Conservation (phyloP, 2,888 invertebrate species). For the Pelosia muscerda region DNA sequence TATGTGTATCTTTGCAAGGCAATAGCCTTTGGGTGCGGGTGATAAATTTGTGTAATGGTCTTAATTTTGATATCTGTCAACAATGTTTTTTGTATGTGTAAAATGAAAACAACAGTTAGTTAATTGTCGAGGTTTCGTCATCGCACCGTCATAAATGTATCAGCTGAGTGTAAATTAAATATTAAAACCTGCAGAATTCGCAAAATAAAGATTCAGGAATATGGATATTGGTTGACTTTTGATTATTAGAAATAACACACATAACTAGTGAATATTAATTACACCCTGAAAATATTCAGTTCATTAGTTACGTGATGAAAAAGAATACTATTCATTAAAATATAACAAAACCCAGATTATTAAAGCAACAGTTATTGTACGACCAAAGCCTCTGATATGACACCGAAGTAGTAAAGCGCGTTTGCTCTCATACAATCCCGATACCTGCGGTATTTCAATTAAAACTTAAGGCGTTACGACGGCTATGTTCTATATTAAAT, state of each 20-base stretch:
- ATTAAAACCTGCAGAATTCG: neutral
- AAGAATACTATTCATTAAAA: neutral
- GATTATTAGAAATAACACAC: neutral
- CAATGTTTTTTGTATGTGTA: too few relatives aligned
- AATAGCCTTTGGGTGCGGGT: neutral
- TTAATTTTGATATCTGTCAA: too few relatives aligned
- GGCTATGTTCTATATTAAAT: neutral
- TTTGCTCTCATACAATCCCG: neutral
- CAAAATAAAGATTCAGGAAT: neutral
- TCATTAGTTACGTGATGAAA: neutral
- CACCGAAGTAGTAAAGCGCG: neutral
- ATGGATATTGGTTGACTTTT: neutral
- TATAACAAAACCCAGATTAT: neutral
- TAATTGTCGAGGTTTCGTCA: neutral
- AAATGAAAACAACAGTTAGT: too few relatives aligned
- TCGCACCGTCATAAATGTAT: neutral
- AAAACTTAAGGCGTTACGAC: neutral
- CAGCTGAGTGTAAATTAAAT: neutral
- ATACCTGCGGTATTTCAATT: neutral
- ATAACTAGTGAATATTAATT: neutral
- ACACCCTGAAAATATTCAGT: too few relatives aligned
- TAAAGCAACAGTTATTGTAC: neutral
- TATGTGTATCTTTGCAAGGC: too few relatives aligned
- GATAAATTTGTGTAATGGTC: too few relatives aligned
- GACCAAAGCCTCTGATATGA: neutral